Conservation (phyloP, 2,113 vertebrate genomes). For the Pipa parva region DNA sequence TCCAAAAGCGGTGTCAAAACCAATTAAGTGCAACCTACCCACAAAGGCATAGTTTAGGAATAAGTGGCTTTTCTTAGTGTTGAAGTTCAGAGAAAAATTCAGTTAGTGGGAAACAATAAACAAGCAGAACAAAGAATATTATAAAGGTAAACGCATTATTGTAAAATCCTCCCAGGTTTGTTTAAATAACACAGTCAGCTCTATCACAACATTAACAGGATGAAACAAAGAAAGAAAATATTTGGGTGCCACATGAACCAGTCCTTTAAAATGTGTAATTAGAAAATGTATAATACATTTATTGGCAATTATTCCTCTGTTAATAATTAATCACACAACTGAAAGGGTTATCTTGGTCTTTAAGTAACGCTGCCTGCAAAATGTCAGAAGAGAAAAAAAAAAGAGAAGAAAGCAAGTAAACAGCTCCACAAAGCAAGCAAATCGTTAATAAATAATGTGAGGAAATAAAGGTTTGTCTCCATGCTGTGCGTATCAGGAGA, state of each 20-base stretch:
- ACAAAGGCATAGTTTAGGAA: too few species aligned
- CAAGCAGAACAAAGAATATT: too few species aligned
- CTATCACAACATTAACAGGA: not conserved
- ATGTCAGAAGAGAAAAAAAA: conserved; percentile 31
- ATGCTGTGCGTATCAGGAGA: conserved; percentile 8
- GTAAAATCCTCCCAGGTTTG: too few species aligned
- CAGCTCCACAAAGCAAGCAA: conserved; percentile 31
- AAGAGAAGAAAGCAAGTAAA: conserved; percentile 18
- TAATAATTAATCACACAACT: conserved; percentile 37
- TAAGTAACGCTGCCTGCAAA: conserved; percentile 28
- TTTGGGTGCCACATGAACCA: conserved; percentile 7
- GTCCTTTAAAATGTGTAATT: conserved; percentile 26
- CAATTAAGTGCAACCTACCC: too few species aligned
- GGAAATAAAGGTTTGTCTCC: conserved; percentile 31
- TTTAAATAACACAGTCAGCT: too few species aligned
- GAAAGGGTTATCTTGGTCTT: conserved; percentile 34
- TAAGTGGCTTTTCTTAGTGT: too few species aligned
- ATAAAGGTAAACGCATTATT: too few species aligned
- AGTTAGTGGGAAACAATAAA: too few species aligned
- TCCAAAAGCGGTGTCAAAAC: too few species aligned
- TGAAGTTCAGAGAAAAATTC: too few species aligned
- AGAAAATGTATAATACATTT: conserved; percentile 24
- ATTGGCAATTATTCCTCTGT: conserved; percentile 36
- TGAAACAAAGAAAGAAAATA: conserved; percentile 8
- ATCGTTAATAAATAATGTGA: conserved; percentile 37